phyloP scores from a whole-genome alignment of 2,888 invertebrate genomes.

The Iphiclides podalirius region DNA sequence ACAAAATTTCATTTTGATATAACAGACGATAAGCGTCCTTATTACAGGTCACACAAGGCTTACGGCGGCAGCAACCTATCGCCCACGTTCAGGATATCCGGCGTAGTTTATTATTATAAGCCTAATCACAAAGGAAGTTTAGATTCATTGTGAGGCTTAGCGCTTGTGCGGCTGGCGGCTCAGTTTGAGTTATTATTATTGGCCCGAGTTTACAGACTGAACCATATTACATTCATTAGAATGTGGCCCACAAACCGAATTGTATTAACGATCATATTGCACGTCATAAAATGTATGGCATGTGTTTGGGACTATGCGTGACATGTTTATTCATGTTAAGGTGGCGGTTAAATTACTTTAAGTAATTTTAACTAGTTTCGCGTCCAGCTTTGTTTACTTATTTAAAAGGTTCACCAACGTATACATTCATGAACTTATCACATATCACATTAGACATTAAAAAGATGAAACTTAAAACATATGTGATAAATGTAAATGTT shows the following conservation, averaged over 20 bases:
- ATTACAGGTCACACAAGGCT: constrained; percentile 18
- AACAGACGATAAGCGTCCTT: constrained; percentile 23
- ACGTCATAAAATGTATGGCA: not conserved
- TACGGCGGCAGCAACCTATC: not conserved
- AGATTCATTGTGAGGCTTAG: constrained; percentile 28
- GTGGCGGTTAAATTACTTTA: not conserved
- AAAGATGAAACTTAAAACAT: too few relatives aligned
- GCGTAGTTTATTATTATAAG: constrained; percentile 48
- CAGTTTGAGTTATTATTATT: constrained; percentile 28
- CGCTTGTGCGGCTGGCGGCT: constrained; percentile 9
- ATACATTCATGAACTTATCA: too few relatives aligned
- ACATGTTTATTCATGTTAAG: not conserved
- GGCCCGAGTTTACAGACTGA: constrained; percentile 7
- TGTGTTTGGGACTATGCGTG: too few relatives aligned
- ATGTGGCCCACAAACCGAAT: constrained; percentile 2
- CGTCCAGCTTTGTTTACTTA: too few relatives aligned
- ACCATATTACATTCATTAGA: constrained; percentile 19
- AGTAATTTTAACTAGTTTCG: too few relatives aligned
- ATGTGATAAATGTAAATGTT: too few relatives aligned
- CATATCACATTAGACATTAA: too few relatives aligned
- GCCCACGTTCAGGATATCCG: constrained; percentile 35
- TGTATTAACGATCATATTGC: constrained; percentile 2
- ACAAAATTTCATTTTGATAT: not conserved
- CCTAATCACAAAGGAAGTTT: constrained; percentile 48
- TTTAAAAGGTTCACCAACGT: too few relatives aligned